Evolutionary conservation across 2,888 invertebrate genomes (phyloP).

Genomic region (Nephrocerus scutellatus): DNA sequence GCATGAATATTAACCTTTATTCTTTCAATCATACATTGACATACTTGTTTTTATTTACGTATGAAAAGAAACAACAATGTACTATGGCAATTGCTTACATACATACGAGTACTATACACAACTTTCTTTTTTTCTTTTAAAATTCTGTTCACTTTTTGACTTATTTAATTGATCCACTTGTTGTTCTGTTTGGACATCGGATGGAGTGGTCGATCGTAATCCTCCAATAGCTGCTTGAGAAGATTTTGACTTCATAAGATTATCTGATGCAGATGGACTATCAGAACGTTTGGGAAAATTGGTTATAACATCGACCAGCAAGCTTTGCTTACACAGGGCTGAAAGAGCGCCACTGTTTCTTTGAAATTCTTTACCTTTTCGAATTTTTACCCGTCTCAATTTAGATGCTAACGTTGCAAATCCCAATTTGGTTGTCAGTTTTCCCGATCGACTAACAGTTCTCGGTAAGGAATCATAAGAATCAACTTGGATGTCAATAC

Average conservation of each 20-base stretch:
- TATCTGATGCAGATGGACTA: too few relatives aligned
- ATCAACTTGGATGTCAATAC: too few relatives aligned
- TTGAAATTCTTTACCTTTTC: constrained; percentile 28
- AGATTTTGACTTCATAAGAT: constrained; percentile 41
- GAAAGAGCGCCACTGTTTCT: constrained; percentile 53
- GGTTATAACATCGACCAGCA: constrained; percentile 56
- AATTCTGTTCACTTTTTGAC: constrained; percentile 42
- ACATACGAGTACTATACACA: constrained; percentile 44
- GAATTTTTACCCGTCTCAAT: constrained; percentile 54
- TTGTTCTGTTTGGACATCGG: too few relatives aligned
- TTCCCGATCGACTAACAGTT: constrained; percentile 38
- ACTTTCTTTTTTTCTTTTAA: constrained; percentile 39
- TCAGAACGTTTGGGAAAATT: too few relatives aligned
- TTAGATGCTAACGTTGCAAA: constrained; percentile 56
- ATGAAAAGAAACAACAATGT: too few relatives aligned
- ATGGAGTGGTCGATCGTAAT: constrained; percentile 7
- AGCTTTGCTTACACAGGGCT: constrained; percentile 66
- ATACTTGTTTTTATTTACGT: too few relatives aligned
- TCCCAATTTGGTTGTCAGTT: constrained; percentile 47
- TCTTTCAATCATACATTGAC: too few relatives aligned
- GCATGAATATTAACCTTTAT: too few relatives aligned
- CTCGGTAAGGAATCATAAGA: too few relatives aligned
- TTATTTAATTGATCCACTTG: too few relatives aligned
- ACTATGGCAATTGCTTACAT: too few relatives aligned
- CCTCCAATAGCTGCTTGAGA: constrained; percentile 31